These are phyloP conservation scores for Yponomeuta cagnagella DNA, from an alignment of 2,888 invertebrate species.

Conservation along the genomic window DNA sequence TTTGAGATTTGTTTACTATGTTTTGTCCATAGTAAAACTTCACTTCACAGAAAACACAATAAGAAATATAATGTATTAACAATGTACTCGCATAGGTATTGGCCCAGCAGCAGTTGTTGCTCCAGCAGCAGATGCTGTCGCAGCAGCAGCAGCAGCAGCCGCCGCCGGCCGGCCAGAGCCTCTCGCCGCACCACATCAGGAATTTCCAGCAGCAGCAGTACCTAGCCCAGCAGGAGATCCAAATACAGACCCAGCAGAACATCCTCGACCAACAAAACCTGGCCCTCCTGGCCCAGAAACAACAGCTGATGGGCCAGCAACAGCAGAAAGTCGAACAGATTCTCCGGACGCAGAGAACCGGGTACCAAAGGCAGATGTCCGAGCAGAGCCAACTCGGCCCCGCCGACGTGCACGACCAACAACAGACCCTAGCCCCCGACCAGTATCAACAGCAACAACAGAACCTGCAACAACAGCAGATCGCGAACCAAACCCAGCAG, in stretches of 20 bases:
- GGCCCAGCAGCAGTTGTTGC: slow-evolving; percentile 63
- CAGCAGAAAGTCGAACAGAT: slow-evolving; percentile 66
- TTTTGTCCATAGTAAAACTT: too few species aligned
- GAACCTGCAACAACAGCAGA: slow-evolving; percentile 46
- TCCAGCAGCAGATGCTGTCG: slow-evolving; percentile 65
- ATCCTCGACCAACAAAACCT: slow-evolving; percentile 74
- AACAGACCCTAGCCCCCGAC: slow-evolving; percentile 62
- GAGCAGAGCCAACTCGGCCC: slow-evolving; percentile 65
- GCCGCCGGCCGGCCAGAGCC: slow-evolving; percentile 46
- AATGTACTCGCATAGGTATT: slow-evolving; percentile 21
- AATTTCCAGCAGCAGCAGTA: slow-evolving; percentile 70
- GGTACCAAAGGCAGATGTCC: slow-evolving; percentile 62
- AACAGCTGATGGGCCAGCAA: slow-evolving; percentile 71
- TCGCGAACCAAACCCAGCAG: slow-evolving; percentile 40
- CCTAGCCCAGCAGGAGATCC: slow-evolving; percentile 67
- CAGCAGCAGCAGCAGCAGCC: slow-evolving; percentile 62
- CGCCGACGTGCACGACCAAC: slow-evolving; percentile 55
- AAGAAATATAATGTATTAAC: too few species aligned
- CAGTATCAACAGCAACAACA: slow-evolving; percentile 43
- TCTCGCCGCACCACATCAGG: slow-evolving; percentile 62
- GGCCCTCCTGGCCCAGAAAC: slow-evolving; percentile 67
- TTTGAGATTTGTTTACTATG: too few species aligned
- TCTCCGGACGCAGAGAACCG: slow-evolving; percentile 51
- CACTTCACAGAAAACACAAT: too few species aligned
- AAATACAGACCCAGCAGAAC: slow-evolving; percentile 73